Evolutionary conservation across 2,888 invertebrate genomes (phyloP), one percentile per base, ranked within the genome.

Genomic region (Taphrorychus bicolor): DNA sequence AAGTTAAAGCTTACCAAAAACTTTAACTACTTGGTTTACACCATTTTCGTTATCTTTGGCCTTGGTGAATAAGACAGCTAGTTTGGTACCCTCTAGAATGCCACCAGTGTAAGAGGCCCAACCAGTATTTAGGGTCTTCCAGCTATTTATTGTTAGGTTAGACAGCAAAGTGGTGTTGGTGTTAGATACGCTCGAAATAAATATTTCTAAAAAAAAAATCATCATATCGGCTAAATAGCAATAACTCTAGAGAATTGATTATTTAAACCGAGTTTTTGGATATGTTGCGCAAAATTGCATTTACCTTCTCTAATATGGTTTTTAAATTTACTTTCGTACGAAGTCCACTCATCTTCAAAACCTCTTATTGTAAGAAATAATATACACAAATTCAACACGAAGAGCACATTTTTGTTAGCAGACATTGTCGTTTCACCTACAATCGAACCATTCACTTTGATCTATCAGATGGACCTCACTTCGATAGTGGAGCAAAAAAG

Each of bases 121-220:
- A 11, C 40, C 54, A 5, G 24, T 17, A 7, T 54, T 54, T 11
- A 54, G 17, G 14, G 54, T 54, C 14, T 54, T 54, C 54, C 54
- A 54, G 11, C 24, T 24, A n/a, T 14, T n/a, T 5, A 54, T 32
- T 22, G 24, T 54, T n/a, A 51, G 14, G 22, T 51, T 51, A 5
- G 51, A 21, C 21, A 11, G 51, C 5, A 51, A 51, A 0, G 2
- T 14, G 2, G 51, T 5, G 45, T 19, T 19, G 4, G 51, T 21
- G 45, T 48, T n/a, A 1, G 51, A 7, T n/a, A 51, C 51, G 11
- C 21, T 19, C 2, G 51, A 51, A 19, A 51, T 51, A 21, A 5
- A 51, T 9, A 51, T 19, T 22, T 51, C 51, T 51, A 14, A 18
- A 51, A 51, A 1, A 16, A 14, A 16, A 2, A 5, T 45, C 9